These are phyloP conservation scores for Spilarctia lutea DNA, from an alignment of 2,888 invertebrate species.

Conservation along the genomic window DNA sequence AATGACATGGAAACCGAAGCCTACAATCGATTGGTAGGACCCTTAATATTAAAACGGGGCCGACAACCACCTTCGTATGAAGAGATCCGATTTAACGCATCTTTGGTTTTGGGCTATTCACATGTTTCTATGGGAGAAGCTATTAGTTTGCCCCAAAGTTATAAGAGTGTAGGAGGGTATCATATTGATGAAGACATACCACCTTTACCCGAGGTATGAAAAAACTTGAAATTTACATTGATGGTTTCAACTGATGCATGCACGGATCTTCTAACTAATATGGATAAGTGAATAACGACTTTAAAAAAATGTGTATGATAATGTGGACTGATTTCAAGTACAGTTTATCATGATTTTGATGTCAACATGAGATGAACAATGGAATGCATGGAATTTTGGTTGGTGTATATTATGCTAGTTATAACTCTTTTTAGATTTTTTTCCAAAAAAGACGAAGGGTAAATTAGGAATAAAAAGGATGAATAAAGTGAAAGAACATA, in stretches of 20 bases:
- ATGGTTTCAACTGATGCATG: neutral
- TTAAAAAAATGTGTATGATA: neutral
- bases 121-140: slow-evolving; percentile 62
- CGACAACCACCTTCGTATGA: slow-evolving; percentile 54
- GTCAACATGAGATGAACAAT: too few species aligned
- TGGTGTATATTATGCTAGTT: neutral
- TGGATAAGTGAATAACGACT: neutral
- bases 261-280: neutral
- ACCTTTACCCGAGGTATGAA: slow-evolving; percentile 64
- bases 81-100: slow-evolving; percentile 63
- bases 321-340: neutral
- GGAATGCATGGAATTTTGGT: neutral
- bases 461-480: too few species aligned
- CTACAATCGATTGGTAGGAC: slow-evolving; percentile 49
- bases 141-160: slow-evolving; percentile 63
- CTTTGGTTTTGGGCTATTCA: slow-evolving; percentile 68
- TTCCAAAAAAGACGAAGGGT: too few species aligned
- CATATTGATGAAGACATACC: slow-evolving; percentile 63
- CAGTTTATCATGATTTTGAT: too few species aligned
- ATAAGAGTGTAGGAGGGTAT: slow-evolving; percentile 68
- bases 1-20: slow-evolving; percentile 19
- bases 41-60: slow-evolving; percentile 58
- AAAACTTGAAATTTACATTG: too few species aligned
- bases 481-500: too few species aligned
- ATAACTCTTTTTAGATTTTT: neutral